These are phyloP conservation scores for Microtus montanus DNA, from an alignment of 2,113 vertebrate species.

Conservation along the genomic window DNA sequence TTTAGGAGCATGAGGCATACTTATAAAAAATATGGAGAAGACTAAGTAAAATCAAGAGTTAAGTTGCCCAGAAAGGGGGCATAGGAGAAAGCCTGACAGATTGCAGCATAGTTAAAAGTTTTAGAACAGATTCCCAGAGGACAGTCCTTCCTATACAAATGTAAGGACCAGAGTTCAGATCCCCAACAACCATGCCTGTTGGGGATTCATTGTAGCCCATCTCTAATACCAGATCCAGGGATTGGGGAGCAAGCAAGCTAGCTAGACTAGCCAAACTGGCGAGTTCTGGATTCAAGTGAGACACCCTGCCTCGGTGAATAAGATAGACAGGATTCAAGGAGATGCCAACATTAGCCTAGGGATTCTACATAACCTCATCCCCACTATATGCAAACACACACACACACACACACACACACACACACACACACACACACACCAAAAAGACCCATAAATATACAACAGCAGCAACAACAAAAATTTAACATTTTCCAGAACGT, in stretches of 20 bases:
- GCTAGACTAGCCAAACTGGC: not conserved
- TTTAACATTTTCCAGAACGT: not conserved
- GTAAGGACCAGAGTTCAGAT: not conserved
- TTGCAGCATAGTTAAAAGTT: not conserved
- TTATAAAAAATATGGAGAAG: not conserved
- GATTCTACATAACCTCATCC: not conserved
- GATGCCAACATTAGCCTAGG: too few relatives aligned
- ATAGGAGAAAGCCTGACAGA: not conserved
- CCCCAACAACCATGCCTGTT: too few relatives aligned
- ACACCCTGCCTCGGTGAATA: not conserved
- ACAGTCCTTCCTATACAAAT: not conserved
- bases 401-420: too few relatives aligned
- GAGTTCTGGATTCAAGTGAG: not conserved
- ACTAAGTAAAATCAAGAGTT: not conserved
- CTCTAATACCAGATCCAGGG: not conserved
- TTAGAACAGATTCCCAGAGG: not conserved
- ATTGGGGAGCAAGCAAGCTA: not conserved
- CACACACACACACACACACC: too few relatives aligned
- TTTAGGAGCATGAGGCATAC: not conserved
- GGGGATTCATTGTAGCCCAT: not conserved
- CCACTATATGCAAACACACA: not conserved
- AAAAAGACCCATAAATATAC: too few relatives aligned
- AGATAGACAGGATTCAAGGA: not conserved
- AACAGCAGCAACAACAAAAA: not conserved
- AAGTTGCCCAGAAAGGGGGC: not conserved